Conservation (phyloP, 2,113 vertebrate genomes). For the Candoia aspera region DNA sequence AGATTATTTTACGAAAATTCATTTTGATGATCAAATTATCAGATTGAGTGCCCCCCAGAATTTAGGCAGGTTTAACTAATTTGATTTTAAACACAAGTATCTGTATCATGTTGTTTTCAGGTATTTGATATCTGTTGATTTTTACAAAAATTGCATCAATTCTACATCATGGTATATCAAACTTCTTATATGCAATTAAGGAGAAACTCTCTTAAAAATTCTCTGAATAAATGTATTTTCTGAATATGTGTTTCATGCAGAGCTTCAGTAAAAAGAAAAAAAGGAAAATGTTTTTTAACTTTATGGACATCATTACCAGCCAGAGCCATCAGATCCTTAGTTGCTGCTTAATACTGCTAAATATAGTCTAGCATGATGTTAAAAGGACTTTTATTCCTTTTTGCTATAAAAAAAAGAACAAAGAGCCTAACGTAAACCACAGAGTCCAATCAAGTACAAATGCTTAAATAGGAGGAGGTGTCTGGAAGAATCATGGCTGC, state of each 20-base stretch:
- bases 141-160: not conserved
- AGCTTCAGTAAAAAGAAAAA: not conserved
- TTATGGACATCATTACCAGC: not conserved
- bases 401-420: constrained; percentile 21
- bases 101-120: not conserved
- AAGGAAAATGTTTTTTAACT: constrained; percentile 7
- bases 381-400: constrained; percentile 35
- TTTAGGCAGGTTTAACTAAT: not conserved
- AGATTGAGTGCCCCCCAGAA: not conserved
- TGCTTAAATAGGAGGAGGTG: not conserved
- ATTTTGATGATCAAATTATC: not conserved
- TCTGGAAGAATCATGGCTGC: constrained; percentile 19
- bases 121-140: not conserved
- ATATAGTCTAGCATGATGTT: not conserved
- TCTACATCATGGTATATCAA: not conserved
- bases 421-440: constrained; percentile 17
- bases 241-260: not conserved
- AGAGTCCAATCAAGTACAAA: constrained; percentile 34
- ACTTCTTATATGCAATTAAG: not conserved
- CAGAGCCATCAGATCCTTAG: constrained; percentile 6
- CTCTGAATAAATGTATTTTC: not conserved
- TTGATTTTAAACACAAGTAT: not conserved
- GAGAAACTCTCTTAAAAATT: not conserved
- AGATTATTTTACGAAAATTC: not conserved
- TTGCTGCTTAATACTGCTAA: constrained; percentile 6